Percentiles rank a stretch among this genome's conserved stretches.
These are phyloP conservation scores for Leptinotarsa texana DNA, from an alignment of 1,140 invertebrate genomes.

Conservation along the genomic window DNA sequence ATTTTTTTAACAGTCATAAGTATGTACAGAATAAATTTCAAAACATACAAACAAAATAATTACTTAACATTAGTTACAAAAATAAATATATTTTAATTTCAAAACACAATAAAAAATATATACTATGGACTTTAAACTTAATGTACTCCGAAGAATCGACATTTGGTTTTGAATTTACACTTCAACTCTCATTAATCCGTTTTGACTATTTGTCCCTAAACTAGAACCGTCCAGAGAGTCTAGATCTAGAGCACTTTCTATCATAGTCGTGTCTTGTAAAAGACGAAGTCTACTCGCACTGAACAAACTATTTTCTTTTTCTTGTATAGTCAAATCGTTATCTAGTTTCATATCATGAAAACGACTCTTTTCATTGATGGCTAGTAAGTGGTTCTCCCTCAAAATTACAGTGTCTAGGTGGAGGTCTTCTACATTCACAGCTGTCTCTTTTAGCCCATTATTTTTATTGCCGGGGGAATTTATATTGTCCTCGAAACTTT, in stretches of 20 bases:
- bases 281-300: constrained; percentile 69
- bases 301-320: constrained; percentile 53
- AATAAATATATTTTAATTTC: constrained; percentile 16
- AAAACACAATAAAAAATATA: constrained; percentile 15
- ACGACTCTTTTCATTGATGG: constrained; percentile 30
- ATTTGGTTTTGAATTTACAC: constrained; percentile 33
- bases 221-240: constrained; percentile 75
- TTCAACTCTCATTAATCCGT: constrained; percentile 51
- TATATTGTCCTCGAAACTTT: constrained; percentile 49
- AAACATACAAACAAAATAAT: constrained; percentile 4
- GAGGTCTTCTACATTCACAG: constrained; percentile 45
- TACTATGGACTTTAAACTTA: constrained; percentile 7
- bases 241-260: constrained; percentile 81
- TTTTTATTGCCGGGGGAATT: constrained; percentile 29
- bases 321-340: constrained; percentile 51
- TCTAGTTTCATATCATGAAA: constrained; percentile 43
- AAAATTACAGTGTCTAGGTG: constrained; percentile 52
- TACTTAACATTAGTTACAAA: constrained; percentile 5
- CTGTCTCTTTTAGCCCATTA: constrained; percentile 21
- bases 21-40: constrained; percentile 15
- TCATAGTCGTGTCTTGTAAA: constrained; percentile 83
- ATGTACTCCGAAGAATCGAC: not conserved
- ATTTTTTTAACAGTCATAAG: constrained; percentile 9
- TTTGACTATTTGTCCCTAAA: constrained; percentile 52
- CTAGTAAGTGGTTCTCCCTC: constrained; percentile 42